Conservation (phyloP, 1,140 invertebrate genomes). For the Geopemphigus sp. region DNA sequence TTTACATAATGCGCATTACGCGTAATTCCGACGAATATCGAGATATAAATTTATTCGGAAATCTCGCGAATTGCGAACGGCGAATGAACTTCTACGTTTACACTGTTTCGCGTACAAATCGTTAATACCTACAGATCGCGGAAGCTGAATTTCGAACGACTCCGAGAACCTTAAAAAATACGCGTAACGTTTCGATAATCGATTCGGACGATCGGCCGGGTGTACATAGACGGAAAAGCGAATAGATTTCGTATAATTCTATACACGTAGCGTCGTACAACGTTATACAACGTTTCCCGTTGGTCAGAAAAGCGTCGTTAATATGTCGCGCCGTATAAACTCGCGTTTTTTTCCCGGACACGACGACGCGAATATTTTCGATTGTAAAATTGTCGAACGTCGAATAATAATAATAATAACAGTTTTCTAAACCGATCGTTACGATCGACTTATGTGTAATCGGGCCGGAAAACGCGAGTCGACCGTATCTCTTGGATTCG, state of each 20-base stretch:
- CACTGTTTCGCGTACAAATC: too few relatives aligned
- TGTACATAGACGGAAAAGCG: neutral
- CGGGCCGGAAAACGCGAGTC: neutral
- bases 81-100: neutral
- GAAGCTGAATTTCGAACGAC: too few relatives aligned
- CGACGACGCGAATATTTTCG: neutral
- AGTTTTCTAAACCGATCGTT: too few relatives aligned
- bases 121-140: too few relatives aligned
- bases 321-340: neutral
- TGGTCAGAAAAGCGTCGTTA: neutral
- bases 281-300: neutral
- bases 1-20: neutral
- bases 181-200: neutral
- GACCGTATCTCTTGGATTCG: neutral
- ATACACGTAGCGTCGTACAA: too few relatives aligned
- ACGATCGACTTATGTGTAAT: neutral
- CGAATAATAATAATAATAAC: too few relatives aligned
- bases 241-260: neutral
- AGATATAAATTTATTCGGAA: neutral
- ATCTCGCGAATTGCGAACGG: neutral
- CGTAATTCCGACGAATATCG: neutral
- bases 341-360: neutral
- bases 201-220: neutral
- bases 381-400: too few relatives aligned
- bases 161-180: too few relatives aligned